Evolutionary conservation across 2,888 invertebrate genomes (phyloP), one percentile per base, ranked within the genome.

Genomic region (Ceriagrion tenellum): DNA sequence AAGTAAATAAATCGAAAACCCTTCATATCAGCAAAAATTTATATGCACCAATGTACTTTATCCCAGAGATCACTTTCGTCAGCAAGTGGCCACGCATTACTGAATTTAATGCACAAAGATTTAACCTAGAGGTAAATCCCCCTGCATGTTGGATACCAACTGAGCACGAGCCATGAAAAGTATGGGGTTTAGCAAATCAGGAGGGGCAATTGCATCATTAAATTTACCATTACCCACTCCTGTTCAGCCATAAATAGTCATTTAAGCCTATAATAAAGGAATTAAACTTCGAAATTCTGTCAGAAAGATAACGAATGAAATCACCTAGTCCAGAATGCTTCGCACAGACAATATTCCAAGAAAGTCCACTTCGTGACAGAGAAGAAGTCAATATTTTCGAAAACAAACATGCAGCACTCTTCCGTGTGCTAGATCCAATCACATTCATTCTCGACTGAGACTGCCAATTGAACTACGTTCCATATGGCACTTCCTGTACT

Each of bases 241-340:
- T n/a, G 6, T 20, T 30, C 18, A 30, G 30, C 56, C 55, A 30
- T 90, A n/a, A 90, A 90, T 10, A 30, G 55, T n/a, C 30, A 56
- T 23, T 30, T 26, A 6, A 40, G 18, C 40, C 40, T 35, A 18
- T 88, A 10, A 16, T 88, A 35, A n/a, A 8, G 4, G 88, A 2
- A 20, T 12, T 26, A 88, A 0, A 20, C 23, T 26, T 8, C 6
- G 35, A 55, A 2, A 40, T 47, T 47, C 3, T n/a, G 26, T 0
- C 63, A 74, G 13, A 47, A 47, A 40, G 2, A 35, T 74, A 47
- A 18, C 18, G n/a, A 26, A 69, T 74, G 40, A 10, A 93, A 93
- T 93, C 69, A 93, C 93, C 93, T 47, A 93, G 47, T 93, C 93
- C 93, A 69, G 69, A 69, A 93, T 93, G 63, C 69, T 69, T 93